Base-by-base conservation (phyloP, 2,113 vertebrate genomes). In the Tympanuchus pallidicinctus region DNA sequence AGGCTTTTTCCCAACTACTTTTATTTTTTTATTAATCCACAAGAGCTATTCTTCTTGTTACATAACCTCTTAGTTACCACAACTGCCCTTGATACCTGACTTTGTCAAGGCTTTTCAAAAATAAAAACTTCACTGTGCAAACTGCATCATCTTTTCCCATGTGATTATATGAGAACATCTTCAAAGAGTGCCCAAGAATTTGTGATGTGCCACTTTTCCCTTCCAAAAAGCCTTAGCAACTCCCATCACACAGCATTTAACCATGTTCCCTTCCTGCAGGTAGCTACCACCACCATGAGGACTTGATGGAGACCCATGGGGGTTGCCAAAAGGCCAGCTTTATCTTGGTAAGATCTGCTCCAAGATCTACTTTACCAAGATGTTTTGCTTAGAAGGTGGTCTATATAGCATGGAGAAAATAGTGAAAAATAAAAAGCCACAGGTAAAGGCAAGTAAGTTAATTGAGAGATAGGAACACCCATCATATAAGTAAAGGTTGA, bases 281-380 rank as follows among this genome's bases (percentile, higher is more conserved):
- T 61, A 63, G 57, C 83, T 92, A 79, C 73, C 84, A 89, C 52
- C 54, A 67, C 81, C 85, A 65, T 42, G 75, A 86, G 73, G 59
- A 83, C 77, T 69, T 82, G 45, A 82, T 52, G 36, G 63, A 88
- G 50, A 79, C 72, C 63, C 63, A 76, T 61, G 40, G 83, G 48
- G 60, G 60, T 18, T 84, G 54, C 48, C 72, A 72, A 91, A 92
- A 67, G 72, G 47, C 72, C 63, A 86, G 63, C n/a, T 47, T 64
- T 64, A 13, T 82, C 90, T 92, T 82, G 43, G 60, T 73, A 91
- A 92, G 69, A 64, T 76, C 89, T 57, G n/a, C 24, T 54, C 34
- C 42, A 65, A 78, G 75, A 66, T 38, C 72, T 72, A 72, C 65
- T 45, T 86, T 80, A 92, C 43, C 59, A 82, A 86, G 81, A 83